Evolutionary conservation across 1,140 invertebrate genomes (phyloP).

Genomic region (Orius insidiosus): DNA sequence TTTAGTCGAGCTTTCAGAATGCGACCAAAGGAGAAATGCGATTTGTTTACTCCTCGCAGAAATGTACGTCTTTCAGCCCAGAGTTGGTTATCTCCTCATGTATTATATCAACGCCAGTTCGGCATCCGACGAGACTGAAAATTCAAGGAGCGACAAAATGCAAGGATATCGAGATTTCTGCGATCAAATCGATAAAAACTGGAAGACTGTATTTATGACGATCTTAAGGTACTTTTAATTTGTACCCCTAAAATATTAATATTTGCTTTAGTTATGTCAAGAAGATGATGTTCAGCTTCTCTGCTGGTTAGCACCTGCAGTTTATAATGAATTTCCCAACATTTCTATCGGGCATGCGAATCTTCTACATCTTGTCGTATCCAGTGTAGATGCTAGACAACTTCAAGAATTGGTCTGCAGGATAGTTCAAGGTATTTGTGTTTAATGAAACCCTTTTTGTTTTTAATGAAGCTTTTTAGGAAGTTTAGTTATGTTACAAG

Average conservation of each 20-base stretch:
- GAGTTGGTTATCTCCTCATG: slow-evolving; percentile 67
- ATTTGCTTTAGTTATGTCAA: slow-evolving; percentile 46
- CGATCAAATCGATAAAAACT: slow-evolving; percentile 58
- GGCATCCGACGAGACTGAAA: slow-evolving; percentile 31
- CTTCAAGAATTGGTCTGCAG: slow-evolving; percentile 77
- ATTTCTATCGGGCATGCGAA: slow-evolving; percentile 70
- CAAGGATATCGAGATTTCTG: slow-evolving; percentile 75
- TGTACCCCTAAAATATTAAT: not conserved
- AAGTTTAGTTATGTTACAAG: slow-evolving; percentile 54
- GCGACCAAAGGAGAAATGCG: slow-evolving; percentile 60
- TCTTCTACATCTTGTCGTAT: slow-evolving; percentile 70
- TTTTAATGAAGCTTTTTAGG: no score
- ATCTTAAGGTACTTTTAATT: slow-evolving; percentile 43
- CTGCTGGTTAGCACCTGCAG: slow-evolving; percentile 76
- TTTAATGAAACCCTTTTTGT: no score
- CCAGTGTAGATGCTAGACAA: slow-evolving; percentile 72
- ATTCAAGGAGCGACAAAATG: slow-evolving; percentile 52
- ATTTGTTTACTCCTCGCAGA: slow-evolving; percentile 54
- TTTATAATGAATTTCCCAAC: slow-evolving; percentile 78
- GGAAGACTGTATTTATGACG: slow-evolving; percentile 53
- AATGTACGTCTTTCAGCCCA: slow-evolving; percentile 49
- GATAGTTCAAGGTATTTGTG: slow-evolving; percentile 66
- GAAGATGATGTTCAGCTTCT: slow-evolving; percentile 73
- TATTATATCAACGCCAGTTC: slow-evolving; percentile 67
- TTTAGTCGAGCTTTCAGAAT: slow-evolving; percentile 46